Conservation (phyloP, 2,797 vertebrate species). For the Todus mexicanus region DNA sequence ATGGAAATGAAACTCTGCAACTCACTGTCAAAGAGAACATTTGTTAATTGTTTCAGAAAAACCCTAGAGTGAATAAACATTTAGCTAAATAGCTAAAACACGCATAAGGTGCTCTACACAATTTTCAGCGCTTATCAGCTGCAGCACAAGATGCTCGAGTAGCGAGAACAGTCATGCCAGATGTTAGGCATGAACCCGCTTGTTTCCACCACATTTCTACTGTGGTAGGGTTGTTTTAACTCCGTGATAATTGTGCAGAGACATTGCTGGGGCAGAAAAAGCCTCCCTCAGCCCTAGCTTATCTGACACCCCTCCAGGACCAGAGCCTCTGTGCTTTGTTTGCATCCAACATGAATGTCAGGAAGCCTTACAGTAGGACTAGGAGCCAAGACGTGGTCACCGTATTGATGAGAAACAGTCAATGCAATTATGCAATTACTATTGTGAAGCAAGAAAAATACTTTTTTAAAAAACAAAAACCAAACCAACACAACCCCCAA, state of each 20-base stretch:
- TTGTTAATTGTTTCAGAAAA: constrained; percentile 4
- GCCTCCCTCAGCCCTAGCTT: not conserved
- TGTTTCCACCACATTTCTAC: not conserved
- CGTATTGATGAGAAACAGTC: not conserved
- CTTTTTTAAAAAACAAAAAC: too few species aligned
- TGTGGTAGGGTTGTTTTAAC: not conserved
- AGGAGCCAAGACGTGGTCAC: not conserved
- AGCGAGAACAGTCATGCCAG: not conserved
- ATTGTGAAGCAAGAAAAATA: not conserved
- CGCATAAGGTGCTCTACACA: not conserved
- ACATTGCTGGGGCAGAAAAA: not conserved
- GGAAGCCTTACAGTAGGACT: not conserved
- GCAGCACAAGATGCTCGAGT: constrained; percentile 8
- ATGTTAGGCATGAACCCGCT: not conserved
- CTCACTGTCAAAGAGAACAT: not conserved
- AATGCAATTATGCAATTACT: not conserved
- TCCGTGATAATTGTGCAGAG: not conserved
- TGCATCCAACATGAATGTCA: not conserved
- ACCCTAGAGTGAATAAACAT: constrained; percentile 12
- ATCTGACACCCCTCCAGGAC: not conserved
- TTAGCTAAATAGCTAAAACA: constrained; percentile 38
- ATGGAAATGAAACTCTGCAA: not conserved
- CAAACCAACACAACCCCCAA: too few species aligned
- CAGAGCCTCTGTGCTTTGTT: not conserved
- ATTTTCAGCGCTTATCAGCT: constrained; percentile 6